Evolutionary conservation across 2,113 vertebrate genomes (phyloP).

Genomic region (Corvus moneduloides): DNA sequence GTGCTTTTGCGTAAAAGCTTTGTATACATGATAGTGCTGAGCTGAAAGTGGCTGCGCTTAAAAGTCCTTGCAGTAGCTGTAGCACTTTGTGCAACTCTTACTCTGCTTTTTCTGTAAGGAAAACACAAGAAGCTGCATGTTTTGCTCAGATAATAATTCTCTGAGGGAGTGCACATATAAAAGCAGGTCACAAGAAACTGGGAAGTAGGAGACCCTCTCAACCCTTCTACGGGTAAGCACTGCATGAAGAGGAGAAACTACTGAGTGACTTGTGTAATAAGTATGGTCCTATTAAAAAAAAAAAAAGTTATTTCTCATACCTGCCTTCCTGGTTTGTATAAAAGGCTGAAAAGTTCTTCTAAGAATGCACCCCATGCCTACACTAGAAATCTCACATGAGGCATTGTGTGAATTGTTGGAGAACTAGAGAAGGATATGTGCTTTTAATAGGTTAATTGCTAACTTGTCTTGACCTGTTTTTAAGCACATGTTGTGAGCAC

Average conservation of each 20-base stretch:
- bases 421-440: conserved; percentile 49
- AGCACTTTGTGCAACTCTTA: not conserved
- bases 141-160: not conserved
- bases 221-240: not conserved
- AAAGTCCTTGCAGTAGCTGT: not conserved
- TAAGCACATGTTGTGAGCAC: conserved; percentile 62
- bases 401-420: conserved; percentile 1
- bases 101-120: not conserved
- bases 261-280: not conserved
- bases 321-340: conserved; percentile 16
- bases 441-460: conserved; percentile 76
- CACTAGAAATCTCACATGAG: not conserved
- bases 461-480: conserved; percentile 77
- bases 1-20: not conserved
- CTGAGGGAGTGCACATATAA: not conserved
- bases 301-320: not conserved
- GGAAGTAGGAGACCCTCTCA: not conserved
- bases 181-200: not conserved
- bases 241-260: not conserved
- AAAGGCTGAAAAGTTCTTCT: conserved; percentile 37
- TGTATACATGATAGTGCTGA: not conserved
- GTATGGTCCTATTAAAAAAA: not conserved
- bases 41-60: not conserved
- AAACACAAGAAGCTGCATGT: not conserved
- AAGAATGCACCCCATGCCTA: not conserved